Conservation (phyloP, 2,888 invertebrate genomes). For the Sinelater perroti region DNA sequence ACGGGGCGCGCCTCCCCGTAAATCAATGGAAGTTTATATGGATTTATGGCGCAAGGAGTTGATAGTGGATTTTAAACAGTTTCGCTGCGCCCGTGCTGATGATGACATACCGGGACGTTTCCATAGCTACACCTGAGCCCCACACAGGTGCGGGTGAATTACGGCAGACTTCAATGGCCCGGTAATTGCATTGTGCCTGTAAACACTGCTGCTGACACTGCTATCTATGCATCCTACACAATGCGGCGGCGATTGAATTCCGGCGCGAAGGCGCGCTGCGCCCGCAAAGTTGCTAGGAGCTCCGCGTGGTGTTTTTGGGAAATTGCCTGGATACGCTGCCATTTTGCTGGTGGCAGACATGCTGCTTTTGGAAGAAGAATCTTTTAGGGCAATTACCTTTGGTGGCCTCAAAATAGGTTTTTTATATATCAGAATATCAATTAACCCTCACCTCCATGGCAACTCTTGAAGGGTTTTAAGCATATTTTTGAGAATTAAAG, state of each 20-base stretch:
- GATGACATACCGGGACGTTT: conserved; percentile 46
- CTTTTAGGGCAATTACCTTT: too few relatives aligned
- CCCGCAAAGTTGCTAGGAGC: too few relatives aligned
- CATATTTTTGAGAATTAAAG: too few relatives aligned
- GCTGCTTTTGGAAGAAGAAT: too few relatives aligned
- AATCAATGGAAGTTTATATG: conserved; percentile 52
- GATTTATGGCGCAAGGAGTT: conserved; percentile 51
- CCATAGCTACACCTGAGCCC: conserved; percentile 42
- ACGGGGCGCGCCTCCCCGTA: conserved; percentile 50
- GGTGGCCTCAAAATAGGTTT: too few relatives aligned
- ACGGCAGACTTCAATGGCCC: conserved; percentile 47
- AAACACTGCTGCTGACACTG: conserved; percentile 50
- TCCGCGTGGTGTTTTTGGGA: too few relatives aligned
- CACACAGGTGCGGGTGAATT: conserved; percentile 40
- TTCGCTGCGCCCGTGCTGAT: conserved; percentile 47
- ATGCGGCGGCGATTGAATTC: conserved; percentile 40
- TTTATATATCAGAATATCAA: too few relatives aligned
- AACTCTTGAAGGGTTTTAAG: too few relatives aligned
- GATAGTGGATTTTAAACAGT: conserved; percentile 54
- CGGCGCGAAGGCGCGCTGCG: too few relatives aligned
- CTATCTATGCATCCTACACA: conserved; percentile 41
- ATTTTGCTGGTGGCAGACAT: too few relatives aligned
- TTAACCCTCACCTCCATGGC: too few relatives aligned
- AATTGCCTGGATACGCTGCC: too few relatives aligned
- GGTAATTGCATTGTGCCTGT: conserved; percentile 51